phyloP scores from a whole-genome alignment of 37 sponge, comb jelly and placozoan species.

The Agelas oroides region DNA sequence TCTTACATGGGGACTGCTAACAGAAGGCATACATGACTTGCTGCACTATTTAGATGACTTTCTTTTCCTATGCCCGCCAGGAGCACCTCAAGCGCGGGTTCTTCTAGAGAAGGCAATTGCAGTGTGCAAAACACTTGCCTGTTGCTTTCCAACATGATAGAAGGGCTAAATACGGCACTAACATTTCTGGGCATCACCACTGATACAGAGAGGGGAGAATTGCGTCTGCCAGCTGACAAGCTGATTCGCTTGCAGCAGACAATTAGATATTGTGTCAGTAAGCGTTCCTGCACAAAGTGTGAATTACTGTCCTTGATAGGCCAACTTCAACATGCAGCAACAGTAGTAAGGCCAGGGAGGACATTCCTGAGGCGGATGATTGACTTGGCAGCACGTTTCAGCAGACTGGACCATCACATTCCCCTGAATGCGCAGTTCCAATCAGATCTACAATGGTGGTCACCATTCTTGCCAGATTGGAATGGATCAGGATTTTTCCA shows the following conservation, averaged over 20 bases:
- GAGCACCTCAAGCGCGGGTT: no score
- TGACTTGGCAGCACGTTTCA: background rate
- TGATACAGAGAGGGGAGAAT: conserved; percentile 8
- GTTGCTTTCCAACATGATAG: no score
- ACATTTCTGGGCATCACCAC: conserved; percentile 23
- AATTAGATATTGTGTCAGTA: background rate
- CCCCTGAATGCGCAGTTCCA: conserved; percentile 35
- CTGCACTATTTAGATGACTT: no score
- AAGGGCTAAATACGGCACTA: background rate
- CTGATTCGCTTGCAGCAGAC: conserved; percentile 13
- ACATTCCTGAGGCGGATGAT: conserved; percentile 12
- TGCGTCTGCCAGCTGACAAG: conserved; percentile 33
- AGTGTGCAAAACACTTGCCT: no score
- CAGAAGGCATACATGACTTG: no score
- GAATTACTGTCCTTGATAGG: conserved; percentile 34
- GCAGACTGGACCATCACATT: conserved; percentile 20
- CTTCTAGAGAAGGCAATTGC: no score
- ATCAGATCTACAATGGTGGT: conserved; percentile 51
- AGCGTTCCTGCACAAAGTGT: background rate
- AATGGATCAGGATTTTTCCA: conserved; percentile 31
- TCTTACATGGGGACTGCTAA: no score
- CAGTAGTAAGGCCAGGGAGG: conserved; percentile 7
- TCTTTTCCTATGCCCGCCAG: no score
- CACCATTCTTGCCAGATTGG: conserved; percentile 24
- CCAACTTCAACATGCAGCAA: background rate